Base-by-base conservation (phyloP, 1,140 invertebrate species). In the Cardiocondyla obscurior region DNA sequence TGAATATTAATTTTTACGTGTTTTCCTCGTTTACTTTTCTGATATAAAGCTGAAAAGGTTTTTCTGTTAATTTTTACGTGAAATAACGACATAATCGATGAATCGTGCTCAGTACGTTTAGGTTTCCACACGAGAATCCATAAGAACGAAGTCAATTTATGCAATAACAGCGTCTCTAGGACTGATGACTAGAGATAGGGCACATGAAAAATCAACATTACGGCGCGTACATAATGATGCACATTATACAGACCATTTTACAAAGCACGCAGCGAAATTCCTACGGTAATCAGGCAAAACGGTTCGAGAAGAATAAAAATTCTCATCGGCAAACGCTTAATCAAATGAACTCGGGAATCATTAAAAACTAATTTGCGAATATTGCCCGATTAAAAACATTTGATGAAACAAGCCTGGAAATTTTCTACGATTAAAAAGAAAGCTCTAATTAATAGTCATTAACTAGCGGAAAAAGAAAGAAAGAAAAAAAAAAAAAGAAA, bases 121-220 rank as follows among this genome's bases (percentile, higher is more conserved):
- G 28, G 22, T 53, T 55, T 42, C 14, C 19, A 46, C 46, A 12
- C 6, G 22, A 77, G n/a, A 49, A 69, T 14, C 25, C 10, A 4
- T 53, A 44, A 25, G 30, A 76, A 25, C 16, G 30, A 64, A 67
- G 14, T 46, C 42, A 79, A 55, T 28, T 65, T 65, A 77, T 65
- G 60, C 33, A 22, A 14, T 67, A 60, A 74, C 60, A 46, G n/a
- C 39, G 30, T 22, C 55, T 28, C 28, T 30, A 69, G 14, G 39
- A 39, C 46, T 64, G 74, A 67, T 62, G 44, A 36, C 39, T 46
- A 51, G 33, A 77, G 74, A 69, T 69, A 79, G 49, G n/a, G 16
- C 33, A 22, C 46, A 55, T 53, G 62, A 79, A 49, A 79, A 79
- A 79, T 79, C 62, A 55, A 67, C 62, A 55, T 69, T 79, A 55